These are phyloP conservation scores for Xylocampa areola DNA, from an alignment of 2,888 invertebrate species.

Conservation along the genomic window DNA sequence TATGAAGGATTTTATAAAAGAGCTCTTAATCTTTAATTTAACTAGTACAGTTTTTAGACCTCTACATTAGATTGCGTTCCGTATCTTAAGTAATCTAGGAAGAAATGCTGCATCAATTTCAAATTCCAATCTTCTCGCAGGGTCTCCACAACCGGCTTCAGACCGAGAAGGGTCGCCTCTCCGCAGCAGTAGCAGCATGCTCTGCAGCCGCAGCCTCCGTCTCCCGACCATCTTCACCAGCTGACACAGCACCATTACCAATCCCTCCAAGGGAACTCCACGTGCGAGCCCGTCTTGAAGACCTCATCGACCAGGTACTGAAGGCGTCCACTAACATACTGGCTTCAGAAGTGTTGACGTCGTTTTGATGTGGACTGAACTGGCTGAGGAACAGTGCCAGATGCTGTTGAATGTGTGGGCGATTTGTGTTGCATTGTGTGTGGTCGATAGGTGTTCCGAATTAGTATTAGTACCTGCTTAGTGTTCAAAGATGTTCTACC, in stretches of 20 bases:
- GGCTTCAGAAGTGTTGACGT: slow-evolving; percentile 68
- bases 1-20: too few species aligned
- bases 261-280: slow-evolving; percentile 95
- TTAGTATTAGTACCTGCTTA: too few species aligned
- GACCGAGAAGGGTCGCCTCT: slow-evolving; percentile 95
- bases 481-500: too few species aligned
- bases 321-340: slow-evolving; percentile 64
- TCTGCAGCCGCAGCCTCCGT: slow-evolving; percentile 97
- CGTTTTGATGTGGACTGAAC: slow-evolving; percentile 58
- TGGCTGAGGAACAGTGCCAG: slow-evolving; percentile 8
- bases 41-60: too few species aligned
- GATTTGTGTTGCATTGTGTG: slow-evolving; percentile 39
- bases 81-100: too few species aligned
- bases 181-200: slow-evolving; percentile 97
- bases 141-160: slow-evolving; percentile 96
- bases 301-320: slow-evolving; percentile 97
- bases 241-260: slow-evolving; percentile 95
- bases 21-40: too few species aligned
- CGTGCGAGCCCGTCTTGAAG: slow-evolving; percentile 95
- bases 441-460: not conserved
- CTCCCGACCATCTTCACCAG: slow-evolving; percentile 96
- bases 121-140: too few species aligned
- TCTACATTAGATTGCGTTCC: too few species aligned
- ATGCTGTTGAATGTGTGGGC: slow-evolving; percentile 8
- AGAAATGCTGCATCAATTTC: too few species aligned